Evolutionary conservation across 2,797 vertebrate genomes (phyloP).

Genomic region (Gallinago nigripennis): DNA sequence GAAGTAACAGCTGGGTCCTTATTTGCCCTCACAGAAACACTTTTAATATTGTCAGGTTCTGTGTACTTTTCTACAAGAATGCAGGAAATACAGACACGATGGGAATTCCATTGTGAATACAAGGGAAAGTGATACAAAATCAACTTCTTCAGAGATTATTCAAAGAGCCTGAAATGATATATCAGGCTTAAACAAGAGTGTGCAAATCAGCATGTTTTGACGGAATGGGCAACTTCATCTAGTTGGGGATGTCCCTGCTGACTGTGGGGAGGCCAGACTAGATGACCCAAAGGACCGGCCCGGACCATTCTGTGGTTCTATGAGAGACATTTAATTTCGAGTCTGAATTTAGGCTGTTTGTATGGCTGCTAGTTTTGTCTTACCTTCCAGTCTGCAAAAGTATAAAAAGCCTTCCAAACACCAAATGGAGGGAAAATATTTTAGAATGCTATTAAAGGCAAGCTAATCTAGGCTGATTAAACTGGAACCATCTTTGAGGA

Average conservation of each 20-base stretch:
- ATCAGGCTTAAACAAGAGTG: neutral
- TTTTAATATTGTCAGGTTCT: neutral
- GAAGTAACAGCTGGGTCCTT: neutral
- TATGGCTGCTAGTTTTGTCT: neutral
- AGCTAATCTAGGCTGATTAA: neutral
- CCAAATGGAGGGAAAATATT: neutral
- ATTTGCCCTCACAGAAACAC: neutral
- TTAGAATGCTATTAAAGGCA: neutral
- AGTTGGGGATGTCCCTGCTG: no score
- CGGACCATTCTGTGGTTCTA: no score
- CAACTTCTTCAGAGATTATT: rapidly evolving
- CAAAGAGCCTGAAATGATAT: neutral
- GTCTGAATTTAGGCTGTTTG: neutral
- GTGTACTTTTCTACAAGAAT: neutral
- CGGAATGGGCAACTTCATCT: no score
- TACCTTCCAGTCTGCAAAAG: neutral
- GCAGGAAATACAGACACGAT: neutral
- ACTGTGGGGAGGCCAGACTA: no score
- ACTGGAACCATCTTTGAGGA: neutral
- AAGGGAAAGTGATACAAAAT: neutral
- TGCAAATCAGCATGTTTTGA: neutral
- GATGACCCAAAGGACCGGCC: no score
- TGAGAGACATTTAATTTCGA: neutral
- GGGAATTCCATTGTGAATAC: neutral
- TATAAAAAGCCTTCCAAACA: neutral